Percentiles rank a stretch among this genome's conserved stretches.
These are phyloP conservation scores for Ahaetulla prasina DNA, from an alignment of 2,113 vertebrate genomes.

Conservation along the genomic window DNA sequence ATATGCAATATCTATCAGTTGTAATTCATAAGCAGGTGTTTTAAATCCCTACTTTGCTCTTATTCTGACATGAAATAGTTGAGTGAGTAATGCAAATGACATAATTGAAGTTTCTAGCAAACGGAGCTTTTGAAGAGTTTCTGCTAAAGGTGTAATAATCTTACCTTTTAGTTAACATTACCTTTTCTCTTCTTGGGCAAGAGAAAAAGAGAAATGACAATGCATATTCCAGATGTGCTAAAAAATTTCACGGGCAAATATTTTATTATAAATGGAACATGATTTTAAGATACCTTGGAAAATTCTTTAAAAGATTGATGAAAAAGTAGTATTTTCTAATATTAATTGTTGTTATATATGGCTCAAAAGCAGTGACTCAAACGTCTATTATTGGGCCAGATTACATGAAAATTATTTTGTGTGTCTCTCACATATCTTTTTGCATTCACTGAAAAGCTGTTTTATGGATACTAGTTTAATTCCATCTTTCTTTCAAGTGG, in stretches of 20 bases:
- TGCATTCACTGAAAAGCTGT: not conserved
- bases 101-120: not conserved
- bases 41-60: conserved; percentile 1
- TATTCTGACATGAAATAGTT: not conserved
- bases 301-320: not conserved
- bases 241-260: not conserved
- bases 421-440: not conserved
- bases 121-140: not conserved
- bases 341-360: not conserved
- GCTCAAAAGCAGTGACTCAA: not conserved
- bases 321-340: not conserved
- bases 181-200: not conserved
- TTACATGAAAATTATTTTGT: conserved; percentile 12
- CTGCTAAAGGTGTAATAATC: conserved; percentile 13
- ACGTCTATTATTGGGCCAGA: not conserved
- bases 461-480: conserved; percentile 18
- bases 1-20: conserved; percentile 1
- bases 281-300: not conserved
- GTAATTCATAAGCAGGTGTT: not conserved
- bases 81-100: conserved; percentile 19
- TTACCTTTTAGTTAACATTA: conserved; percentile 2
- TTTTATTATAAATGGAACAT: not conserved
- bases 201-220: not conserved
- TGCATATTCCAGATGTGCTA: too few relatives aligned
- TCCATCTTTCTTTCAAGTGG: conserved; percentile 18